These are phyloP conservation scores for Drosophila formosana DNA, from an alignment of 2,888 invertebrate species.

Conservation along the genomic window DNA sequence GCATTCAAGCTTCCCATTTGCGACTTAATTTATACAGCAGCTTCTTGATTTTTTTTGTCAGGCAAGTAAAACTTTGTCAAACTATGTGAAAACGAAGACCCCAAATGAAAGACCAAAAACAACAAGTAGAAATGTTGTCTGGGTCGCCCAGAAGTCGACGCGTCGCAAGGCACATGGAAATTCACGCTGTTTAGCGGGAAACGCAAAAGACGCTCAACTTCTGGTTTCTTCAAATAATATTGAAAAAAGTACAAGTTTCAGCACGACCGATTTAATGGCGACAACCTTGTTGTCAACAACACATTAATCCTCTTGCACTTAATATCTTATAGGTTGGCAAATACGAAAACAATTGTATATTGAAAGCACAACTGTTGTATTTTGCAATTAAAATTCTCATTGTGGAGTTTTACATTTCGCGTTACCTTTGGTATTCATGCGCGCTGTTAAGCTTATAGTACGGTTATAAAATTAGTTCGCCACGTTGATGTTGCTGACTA, in stretches of 20 bases:
- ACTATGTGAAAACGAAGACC: constrained; percentile 10
- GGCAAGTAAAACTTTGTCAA: constrained; percentile 34
- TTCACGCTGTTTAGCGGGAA: not conserved
- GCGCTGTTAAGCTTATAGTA: not conserved
- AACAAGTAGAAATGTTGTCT: not conserved
- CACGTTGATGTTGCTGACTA: not conserved
- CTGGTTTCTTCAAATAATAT: not conserved
- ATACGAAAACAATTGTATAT: not conserved
- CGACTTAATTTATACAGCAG: not conserved
- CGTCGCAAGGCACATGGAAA: not conserved
- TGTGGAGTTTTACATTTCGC: not conserved
- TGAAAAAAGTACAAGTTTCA: not conserved
- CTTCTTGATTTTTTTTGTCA: not conserved
- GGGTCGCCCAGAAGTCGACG: not conserved
- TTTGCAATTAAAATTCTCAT: not conserved
- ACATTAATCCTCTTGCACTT: not conserved
- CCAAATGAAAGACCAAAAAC: not conserved
- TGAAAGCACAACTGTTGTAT: too few species aligned
- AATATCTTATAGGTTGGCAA: not conserved
- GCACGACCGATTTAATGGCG: not conserved
- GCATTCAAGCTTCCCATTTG: not conserved
- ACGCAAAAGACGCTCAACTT: not conserved
- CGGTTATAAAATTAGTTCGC: not conserved
- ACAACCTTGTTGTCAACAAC: not conserved
- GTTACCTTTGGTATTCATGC: not conserved